phyloP scores from a whole-genome alignment of 2,113 vertebrate genomes.

The Sapajus apella region DNA sequence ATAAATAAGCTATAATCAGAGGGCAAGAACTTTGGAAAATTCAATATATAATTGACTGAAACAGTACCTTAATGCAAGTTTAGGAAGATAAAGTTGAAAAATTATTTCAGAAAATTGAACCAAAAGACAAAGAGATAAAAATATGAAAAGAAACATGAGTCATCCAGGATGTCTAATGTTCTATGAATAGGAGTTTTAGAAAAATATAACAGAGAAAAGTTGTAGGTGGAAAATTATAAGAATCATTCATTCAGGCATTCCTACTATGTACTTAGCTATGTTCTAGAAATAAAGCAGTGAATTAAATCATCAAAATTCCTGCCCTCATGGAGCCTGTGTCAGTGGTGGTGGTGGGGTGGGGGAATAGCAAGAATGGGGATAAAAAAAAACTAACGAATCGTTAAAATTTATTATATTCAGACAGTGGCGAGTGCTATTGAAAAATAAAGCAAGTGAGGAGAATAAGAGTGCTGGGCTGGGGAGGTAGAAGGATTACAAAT shows the following conservation, averaged over 20 bases:
- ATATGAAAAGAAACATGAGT: background rate
- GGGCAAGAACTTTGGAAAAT: background rate
- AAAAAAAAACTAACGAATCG: background rate
- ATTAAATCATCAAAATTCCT: background rate
- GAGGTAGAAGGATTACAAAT: background rate
- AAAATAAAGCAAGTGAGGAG: background rate
- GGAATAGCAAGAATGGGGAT: background rate
- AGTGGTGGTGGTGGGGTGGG: background rate
- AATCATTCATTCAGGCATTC: background rate
- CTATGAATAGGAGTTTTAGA: background rate
- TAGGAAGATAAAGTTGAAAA: slow-evolving; percentile 24
- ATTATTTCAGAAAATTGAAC: background rate
- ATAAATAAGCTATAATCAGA: slow-evolving; percentile 21
- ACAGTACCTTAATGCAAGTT: background rate
- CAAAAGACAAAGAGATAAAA: slow-evolving; percentile 14
- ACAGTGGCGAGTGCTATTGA: background rate
- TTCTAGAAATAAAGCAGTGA: background rate
- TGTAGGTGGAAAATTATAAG: background rate
- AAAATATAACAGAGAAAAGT: background rate
- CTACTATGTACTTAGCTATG: background rate
- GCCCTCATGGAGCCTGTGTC: background rate
- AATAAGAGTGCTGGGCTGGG: background rate
- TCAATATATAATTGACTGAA: background rate
- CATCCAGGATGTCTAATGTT: background rate
- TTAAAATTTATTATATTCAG: background rate